Evolutionary conservation across 2,888 invertebrate species (phyloP).

Genomic region (Microplitis deprimator): DNA sequence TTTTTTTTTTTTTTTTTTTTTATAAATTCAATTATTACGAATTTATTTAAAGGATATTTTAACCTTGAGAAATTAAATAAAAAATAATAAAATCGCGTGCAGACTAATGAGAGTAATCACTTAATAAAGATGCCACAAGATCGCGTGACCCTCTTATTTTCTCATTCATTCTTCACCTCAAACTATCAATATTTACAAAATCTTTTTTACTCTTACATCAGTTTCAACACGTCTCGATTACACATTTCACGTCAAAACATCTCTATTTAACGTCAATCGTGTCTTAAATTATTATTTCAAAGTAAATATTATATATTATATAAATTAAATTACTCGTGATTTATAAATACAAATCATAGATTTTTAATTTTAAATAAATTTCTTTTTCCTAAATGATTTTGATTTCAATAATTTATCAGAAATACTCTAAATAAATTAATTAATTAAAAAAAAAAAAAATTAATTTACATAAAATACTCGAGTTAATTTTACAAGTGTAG

Average conservation of each 20-base stretch:
- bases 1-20: not conserved
- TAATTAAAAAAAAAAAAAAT: no score
- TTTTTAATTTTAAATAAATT: no score
- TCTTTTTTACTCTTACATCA: not conserved
- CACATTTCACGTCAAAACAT: conserved; percentile 41
- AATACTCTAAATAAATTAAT: no score
- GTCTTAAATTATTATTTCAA: not conserved
- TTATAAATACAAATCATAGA: no score
- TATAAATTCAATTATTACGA: no score
- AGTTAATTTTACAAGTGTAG: no score
- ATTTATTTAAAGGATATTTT: no score
- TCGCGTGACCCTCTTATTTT: conserved; percentile 50
- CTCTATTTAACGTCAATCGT: not conserved
- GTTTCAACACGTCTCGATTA: conserved; percentile 30
- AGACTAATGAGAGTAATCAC: conserved; percentile 70
- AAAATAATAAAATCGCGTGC: conserved; percentile 63
- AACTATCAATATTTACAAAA: conserved; percentile 38
- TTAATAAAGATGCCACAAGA: conserved; percentile 66
- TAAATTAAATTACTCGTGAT: no score
- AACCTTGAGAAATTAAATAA: not conserved
- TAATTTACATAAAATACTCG: no score
- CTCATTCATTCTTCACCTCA: conserved; percentile 39
- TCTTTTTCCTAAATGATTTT: no score
- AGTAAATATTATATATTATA: not conserved
- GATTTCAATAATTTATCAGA: no score